Evolutionary conservation across 1,140 invertebrate genomes (phyloP).

Genomic region (Andrena cerasifolii): DNA sequence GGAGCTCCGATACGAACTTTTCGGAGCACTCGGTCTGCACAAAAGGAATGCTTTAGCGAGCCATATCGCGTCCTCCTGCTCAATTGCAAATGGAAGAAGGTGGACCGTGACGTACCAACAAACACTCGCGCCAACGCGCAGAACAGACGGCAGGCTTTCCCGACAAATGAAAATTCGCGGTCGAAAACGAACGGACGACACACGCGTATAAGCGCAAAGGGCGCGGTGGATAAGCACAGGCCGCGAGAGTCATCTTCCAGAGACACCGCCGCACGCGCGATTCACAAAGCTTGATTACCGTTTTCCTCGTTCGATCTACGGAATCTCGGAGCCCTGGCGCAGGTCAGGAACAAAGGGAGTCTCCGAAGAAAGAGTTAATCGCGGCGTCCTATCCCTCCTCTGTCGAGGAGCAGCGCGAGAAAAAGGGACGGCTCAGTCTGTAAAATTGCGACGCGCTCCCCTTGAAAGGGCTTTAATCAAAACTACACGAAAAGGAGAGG

Average conservation of each 20-base stretch:
- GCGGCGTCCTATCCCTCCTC: constrained; percentile 3
- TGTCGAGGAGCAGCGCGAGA: background rate
- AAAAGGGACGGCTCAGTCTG: background rate
- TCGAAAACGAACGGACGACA: background rate
- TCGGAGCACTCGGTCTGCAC: background rate
- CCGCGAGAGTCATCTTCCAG: constrained; percentile 6
- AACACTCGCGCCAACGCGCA: too few relatives aligned
- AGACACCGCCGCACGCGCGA: background rate
- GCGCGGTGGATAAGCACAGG: too few relatives aligned
- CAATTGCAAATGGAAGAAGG: background rate
- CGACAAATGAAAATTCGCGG: background rate
- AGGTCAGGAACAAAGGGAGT: constrained; percentile 47
- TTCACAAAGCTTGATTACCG: constrained; percentile 43
- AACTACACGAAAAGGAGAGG: constrained; percentile 31
- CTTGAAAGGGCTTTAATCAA: constrained; percentile 72
- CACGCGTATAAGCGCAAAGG: too few relatives aligned
- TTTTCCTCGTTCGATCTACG: constrained; percentile 44
- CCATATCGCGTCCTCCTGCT: background rate
- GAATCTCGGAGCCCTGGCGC: background rate
- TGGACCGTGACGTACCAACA: too few relatives aligned
- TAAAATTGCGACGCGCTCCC: constrained; percentile 33
- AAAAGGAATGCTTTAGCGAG: constrained; percentile 14
- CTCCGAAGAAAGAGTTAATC: constrained; percentile 52
- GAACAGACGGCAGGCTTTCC: too few relatives aligned
- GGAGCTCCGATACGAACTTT: background rate